Evolutionary conservation across 2,888 invertebrate species (phyloP).

Genomic region (Chymomyza caudatula): DNA sequence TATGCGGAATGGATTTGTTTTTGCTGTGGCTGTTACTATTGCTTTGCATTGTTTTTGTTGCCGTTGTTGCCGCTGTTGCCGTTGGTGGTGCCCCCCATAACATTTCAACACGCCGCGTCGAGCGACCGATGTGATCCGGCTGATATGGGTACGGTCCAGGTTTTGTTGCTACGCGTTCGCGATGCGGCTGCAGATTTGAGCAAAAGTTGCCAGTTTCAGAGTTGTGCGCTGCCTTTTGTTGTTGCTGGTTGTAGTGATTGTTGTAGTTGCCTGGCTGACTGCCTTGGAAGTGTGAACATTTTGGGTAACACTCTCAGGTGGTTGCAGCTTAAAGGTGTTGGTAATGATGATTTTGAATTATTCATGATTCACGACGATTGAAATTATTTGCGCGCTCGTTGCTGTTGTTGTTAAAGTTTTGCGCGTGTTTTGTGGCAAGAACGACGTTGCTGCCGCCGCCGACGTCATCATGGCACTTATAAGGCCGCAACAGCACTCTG

Average conservation of each 20-base stretch:
- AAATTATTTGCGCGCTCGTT: slow-evolving; percentile 67
- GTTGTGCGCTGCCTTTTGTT: slow-evolving; percentile 33
- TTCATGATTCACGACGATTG: slow-evolving; percentile 71
- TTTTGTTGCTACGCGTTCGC: slow-evolving; percentile 54
- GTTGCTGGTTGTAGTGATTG: slow-evolving; percentile 36
- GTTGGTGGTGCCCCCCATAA: slow-evolving; percentile 33
- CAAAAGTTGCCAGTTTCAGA: slow-evolving; percentile 52
- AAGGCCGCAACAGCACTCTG: slow-evolving; percentile 22
- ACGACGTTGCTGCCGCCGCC: neutral
- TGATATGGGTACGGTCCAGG: slow-evolving; percentile 11
- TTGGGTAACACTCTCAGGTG: slow-evolving; percentile 68
- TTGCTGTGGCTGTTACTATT: neutral
- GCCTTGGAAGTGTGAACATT: slow-evolving; percentile 66
- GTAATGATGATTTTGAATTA: slow-evolving; percentile 72
- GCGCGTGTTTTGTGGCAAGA: slow-evolving; percentile 12
- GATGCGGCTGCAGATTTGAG: slow-evolving; percentile 61
- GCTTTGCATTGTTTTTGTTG: slow-evolving; percentile 4
- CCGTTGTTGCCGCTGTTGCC: slow-evolving; percentile 19
- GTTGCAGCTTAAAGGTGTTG: slow-evolving; percentile 56
- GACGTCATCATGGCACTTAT: slow-evolving; percentile 51
- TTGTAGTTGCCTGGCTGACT: slow-evolving; percentile 39
- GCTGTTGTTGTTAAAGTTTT: slow-evolving; percentile 51
- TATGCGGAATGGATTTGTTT: slow-evolving; percentile 45
- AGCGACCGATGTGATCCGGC: neutral
- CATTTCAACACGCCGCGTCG: slow-evolving; percentile 37